Percentiles rank a stretch among this genome's conserved stretches.
Conservation (phyloP, 2,797 vertebrate genomes). For the Clamator glandarius region DNA sequence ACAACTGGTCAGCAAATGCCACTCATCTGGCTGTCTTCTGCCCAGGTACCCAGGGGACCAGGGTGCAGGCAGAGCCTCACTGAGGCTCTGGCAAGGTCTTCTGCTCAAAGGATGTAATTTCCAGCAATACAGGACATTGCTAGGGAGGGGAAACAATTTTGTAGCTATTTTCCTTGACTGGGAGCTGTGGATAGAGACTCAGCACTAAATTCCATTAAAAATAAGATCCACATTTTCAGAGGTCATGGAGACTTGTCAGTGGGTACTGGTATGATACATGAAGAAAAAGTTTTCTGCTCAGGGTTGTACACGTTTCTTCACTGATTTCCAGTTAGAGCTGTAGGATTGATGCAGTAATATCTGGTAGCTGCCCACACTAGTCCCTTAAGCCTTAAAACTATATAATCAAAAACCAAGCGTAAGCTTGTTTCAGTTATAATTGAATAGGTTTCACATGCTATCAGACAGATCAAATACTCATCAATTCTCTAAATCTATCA, state of each 20-base stretch:
- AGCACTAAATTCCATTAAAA: background rate
- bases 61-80: background rate
- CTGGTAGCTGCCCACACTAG: background rate
- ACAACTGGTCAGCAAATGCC: background rate
- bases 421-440: background rate
- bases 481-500: background rate
- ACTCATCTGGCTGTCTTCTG: background rate
- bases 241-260: background rate
- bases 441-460: background rate
- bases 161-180: background rate
- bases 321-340: background rate
- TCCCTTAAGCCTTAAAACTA: background rate
- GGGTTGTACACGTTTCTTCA: background rate
- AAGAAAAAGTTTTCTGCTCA: background rate
- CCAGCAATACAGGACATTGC: background rate
- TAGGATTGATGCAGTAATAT: background rate
- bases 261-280: background rate
- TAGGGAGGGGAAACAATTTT: background rate
- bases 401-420: background rate
- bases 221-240: background rate
- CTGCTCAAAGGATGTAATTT: background rate
- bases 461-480: background rate
- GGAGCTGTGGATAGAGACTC: background rate
- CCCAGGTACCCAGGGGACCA: background rate
- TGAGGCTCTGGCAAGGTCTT: background rate